phyloP scores from a whole-genome alignment of 2,113 vertebrate genomes.

The rat (Rattus norvegicus) region DNA sequence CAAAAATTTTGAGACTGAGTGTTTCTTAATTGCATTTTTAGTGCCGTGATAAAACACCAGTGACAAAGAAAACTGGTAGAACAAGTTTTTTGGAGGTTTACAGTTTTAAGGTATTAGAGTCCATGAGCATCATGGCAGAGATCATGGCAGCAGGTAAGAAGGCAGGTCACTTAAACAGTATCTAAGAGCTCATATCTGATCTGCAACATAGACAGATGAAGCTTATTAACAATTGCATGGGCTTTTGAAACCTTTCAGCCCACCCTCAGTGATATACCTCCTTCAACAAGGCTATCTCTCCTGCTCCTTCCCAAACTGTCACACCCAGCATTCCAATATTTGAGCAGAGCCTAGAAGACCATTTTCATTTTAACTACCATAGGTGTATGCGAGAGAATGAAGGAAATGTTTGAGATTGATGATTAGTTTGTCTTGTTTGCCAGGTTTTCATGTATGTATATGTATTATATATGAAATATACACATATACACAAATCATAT shows the following conservation, averaged over 20 bases:
- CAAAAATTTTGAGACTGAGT: neutral
- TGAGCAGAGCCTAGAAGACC: neutral
- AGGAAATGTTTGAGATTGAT: neutral
- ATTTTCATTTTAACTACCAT: neutral
- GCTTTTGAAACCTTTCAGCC: neutral
- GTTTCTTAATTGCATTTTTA: neutral
- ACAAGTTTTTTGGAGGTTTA: neutral
- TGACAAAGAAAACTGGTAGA: neutral
- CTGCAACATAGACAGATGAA: no score
- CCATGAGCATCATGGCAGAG: neutral
- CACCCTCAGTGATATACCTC: neutral
- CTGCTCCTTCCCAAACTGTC: neutral
- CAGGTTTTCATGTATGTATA: neutral
- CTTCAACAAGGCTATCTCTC: neutral
- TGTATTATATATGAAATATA: no score
- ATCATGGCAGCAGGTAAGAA: neutral
- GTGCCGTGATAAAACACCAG: neutral
- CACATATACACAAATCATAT: no score
- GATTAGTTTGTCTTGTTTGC: neutral
- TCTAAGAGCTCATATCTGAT: neutral
- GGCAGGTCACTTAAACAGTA: neutral
- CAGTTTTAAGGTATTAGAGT: neutral
- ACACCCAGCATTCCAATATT: neutral
- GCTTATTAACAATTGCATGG: neutral
- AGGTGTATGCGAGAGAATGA: neutral